These are phyloP conservation scores for Bicyclus anynana DNA, from an alignment of 1,140 invertebrate species.

Conservation along the genomic window DNA sequence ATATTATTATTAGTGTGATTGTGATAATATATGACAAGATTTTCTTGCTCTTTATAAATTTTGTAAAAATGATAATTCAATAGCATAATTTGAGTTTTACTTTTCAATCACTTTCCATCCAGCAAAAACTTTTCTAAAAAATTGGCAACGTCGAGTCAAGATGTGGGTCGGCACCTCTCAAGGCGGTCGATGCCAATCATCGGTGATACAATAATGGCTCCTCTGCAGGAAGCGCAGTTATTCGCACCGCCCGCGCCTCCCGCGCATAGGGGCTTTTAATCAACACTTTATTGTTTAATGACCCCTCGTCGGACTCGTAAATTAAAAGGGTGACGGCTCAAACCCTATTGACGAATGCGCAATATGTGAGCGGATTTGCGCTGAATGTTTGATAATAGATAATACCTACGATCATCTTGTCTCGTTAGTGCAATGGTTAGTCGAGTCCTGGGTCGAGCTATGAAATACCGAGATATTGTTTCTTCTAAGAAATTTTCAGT, in stretches of 20 bases:
- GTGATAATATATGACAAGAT: too few relatives aligned
- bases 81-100: too few relatives aligned
- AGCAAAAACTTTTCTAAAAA: too few relatives aligned
- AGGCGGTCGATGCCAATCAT: slow-evolving; percentile 60
- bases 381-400: slow-evolving; percentile 62
- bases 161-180: slow-evolving; percentile 30
- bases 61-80: too few relatives aligned
- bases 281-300: slow-evolving; percentile 77
- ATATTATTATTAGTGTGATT: too few relatives aligned
- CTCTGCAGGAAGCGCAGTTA: slow-evolving; percentile 69
- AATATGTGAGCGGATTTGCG: slow-evolving; percentile 64
- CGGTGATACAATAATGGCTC: slow-evolving; percentile 71
- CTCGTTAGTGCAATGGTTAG: too few relatives aligned
- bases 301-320: slow-evolving; percentile 69
- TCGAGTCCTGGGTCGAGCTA: too few relatives aligned
- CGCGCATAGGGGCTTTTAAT: slow-evolving; percentile 75
- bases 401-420: slow-evolving; percentile 38
- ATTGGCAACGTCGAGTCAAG: neutral
- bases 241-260: slow-evolving; percentile 49
- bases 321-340: slow-evolving; percentile 75
- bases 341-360: slow-evolving; percentile 71
- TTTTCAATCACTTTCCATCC: too few relatives aligned
- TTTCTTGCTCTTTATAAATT: too few relatives aligned
- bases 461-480: too few relatives aligned
- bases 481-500: too few relatives aligned